phyloP scores from a whole-genome alignment of 2,113 vertebrate species.

The Pedionomus torquatus region DNA sequence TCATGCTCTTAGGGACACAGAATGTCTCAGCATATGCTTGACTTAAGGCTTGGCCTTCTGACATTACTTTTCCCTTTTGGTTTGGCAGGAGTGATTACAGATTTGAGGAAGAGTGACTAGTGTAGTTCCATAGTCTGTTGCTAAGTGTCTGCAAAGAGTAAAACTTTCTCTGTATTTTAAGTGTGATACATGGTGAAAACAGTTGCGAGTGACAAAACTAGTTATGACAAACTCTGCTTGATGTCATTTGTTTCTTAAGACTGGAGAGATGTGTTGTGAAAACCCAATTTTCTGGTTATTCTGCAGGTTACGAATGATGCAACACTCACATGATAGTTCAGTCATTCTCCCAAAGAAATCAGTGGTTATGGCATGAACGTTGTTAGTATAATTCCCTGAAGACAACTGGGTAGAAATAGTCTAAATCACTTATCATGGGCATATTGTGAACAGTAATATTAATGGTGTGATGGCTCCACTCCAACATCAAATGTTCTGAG shows the following conservation, averaged over 20 bases:
- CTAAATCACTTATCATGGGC: neutral
- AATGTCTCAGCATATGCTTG: neutral
- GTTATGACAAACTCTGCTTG: neutral
- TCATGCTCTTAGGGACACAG: neutral
- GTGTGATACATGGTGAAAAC: neutral
- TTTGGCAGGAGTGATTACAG: neutral
- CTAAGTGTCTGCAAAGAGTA: neutral
- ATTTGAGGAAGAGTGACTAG: neutral
- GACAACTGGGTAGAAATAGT: neutral
- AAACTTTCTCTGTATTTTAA: neutral
- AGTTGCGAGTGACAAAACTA: neutral
- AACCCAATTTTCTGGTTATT: neutral
- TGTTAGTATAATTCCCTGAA: neutral
- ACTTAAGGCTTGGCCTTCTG: neutral
- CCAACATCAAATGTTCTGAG: neutral
- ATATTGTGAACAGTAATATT: neutral
- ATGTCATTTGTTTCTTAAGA: neutral
- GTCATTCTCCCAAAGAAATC: neutral
- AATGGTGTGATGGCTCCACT: neutral
- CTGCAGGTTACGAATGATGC: neutral
- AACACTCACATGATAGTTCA: neutral
- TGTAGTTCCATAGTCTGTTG: neutral
- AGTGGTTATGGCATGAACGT: neutral
- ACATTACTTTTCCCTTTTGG: neutral
- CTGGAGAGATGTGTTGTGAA: neutral